A percentile compares a stretch with the other conserved stretches of the same genome.
These are phyloP conservation scores for Loripinus fragilis DNA, from an alignment of 2,888 invertebrate genomes.

Conservation along the genomic window DNA sequence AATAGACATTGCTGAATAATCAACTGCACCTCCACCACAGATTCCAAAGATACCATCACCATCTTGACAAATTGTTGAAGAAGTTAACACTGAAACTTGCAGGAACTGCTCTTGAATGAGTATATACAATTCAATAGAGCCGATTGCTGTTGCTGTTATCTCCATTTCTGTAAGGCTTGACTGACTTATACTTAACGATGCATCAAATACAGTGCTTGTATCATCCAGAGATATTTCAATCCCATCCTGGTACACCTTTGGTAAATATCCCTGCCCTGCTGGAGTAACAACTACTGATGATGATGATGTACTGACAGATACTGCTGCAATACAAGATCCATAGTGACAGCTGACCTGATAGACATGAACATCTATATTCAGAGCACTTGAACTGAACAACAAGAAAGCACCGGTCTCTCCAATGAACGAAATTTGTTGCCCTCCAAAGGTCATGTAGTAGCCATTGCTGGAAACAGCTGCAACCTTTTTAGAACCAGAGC, in stretches of 20 bases:
- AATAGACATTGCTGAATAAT: constrained; percentile 51
- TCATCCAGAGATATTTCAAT: constrained; percentile 27
- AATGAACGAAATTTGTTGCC: constrained; percentile 59
- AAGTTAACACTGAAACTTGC: constrained; percentile 50
- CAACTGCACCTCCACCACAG: constrained; percentile 48
- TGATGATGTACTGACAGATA: constrained; percentile 53
- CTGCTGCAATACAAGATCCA: constrained; percentile 67
- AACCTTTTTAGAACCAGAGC: constrained; percentile 36
- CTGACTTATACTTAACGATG: constrained; percentile 42
- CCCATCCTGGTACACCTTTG: constrained; percentile 51
- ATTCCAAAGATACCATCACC: constrained; percentile 61
- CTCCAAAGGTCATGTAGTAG: constrained; percentile 64
- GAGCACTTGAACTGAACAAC: constrained; percentile 40
- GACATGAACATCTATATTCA: constrained; percentile 59
- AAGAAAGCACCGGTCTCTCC: constrained; percentile 57
- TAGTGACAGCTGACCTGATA: constrained; percentile 64
- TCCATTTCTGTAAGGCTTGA: constrained; percentile 50
- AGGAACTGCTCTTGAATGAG: constrained; percentile 55
- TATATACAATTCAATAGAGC: constrained; percentile 36
- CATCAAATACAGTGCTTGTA: constrained; percentile 27
- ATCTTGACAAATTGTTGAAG: constrained; percentile 45
- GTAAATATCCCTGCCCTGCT: constrained; percentile 57
- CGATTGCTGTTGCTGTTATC: constrained; percentile 39
- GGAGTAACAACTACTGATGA: constrained; percentile 53
- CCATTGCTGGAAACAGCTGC: constrained; percentile 65